Evolutionary conservation across 2,113 vertebrate species (phyloP), one percentile per base, ranked within the genome.

Genomic region (Paramisgurnus dabryanus): DNA sequence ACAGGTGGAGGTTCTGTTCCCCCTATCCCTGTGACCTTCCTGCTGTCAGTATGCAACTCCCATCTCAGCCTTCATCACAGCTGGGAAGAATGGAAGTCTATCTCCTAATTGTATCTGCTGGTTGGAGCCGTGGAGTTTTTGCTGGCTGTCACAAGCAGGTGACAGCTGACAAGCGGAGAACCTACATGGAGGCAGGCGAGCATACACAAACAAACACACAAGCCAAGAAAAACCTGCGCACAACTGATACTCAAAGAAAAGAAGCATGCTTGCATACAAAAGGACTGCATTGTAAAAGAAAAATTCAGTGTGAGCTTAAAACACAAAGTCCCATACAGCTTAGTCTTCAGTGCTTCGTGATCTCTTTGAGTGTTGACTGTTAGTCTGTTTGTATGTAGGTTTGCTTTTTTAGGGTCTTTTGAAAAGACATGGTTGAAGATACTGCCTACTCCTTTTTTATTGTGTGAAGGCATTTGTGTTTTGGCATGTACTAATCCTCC

Each of bases 71-170:
- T 17, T 57, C 47, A 65, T 85, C 81, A 57, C 57, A 58, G 81
- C 78, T 39, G 67, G 60, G 67, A 70, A 61, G 60, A 70, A 71
- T 61, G n/a, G 4, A 71, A 76, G 69, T 75, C 80, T 82, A 82
- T 83, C 82, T 84, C 34, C 72, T 80, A 80, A 84, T 81, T 86
- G 76, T 84, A 85, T 86, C 80, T 71, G 57, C 57, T 57, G 68
- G 69, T 0, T 75, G 58, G 64, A 83, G 71, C 79, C 47, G 9
- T 22, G 60, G 68, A 65, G 68, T 76, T 78, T 72, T 47, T 47
- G 18, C 45, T 53, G 78, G 76, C 76, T 43, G 58, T 65, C 66
- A 78, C 82, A 74, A 65, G 66, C 67, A 84, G 79, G 60, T 53
- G 76, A 82, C 69, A 80, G 76, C 80, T 68, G 82, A 66, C 57